Evolutionary conservation across 2,888 invertebrate species (phyloP).

Genomic region (Epistrophe grossulariae): DNA sequence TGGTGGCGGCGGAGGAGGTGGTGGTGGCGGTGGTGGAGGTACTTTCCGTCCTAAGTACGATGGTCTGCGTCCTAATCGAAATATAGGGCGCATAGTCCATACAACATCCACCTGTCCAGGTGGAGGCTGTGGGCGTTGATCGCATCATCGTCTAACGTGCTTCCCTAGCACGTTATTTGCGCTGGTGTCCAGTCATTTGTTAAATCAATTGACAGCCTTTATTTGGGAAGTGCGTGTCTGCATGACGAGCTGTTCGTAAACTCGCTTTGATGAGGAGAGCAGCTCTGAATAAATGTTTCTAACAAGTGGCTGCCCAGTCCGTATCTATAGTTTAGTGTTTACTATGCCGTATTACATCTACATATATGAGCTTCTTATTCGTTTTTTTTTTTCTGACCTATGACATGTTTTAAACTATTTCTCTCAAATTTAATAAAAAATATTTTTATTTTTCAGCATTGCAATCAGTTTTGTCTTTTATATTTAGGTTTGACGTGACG

Average conservation of each 20-base stretch:
- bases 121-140: constrained; percentile 70
- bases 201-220: constrained; percentile 57
- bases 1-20: constrained; percentile 30
- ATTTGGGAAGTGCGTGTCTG: constrained; percentile 32
- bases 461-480: constrained; percentile 2
- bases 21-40: constrained; percentile 51
- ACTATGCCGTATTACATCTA: background rate
- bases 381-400: background rate
- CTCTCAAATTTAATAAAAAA: background rate
- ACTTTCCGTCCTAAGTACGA: constrained; percentile 59
- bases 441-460: background rate
- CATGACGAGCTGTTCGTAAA: constrained; percentile 72
- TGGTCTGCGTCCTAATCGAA: constrained; percentile 49
- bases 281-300: constrained; percentile 53
- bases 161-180: constrained; percentile 31
- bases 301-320: constrained; percentile 57
- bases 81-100: constrained; percentile 63
- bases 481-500: accelerated
- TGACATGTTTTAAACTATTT: background rate
- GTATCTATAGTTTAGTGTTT: constrained; percentile 44
- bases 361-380: too few relatives aligned
- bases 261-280: constrained; percentile 59
- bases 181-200: constrained; percentile 57
- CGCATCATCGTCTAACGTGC: constrained; percentile 12
- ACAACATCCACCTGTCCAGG: constrained; percentile 67